These are phyloP conservation scores for Andinoacara biseriatus DNA, from an alignment of 2,113 vertebrate species.

Conservation along the genomic window DNA sequence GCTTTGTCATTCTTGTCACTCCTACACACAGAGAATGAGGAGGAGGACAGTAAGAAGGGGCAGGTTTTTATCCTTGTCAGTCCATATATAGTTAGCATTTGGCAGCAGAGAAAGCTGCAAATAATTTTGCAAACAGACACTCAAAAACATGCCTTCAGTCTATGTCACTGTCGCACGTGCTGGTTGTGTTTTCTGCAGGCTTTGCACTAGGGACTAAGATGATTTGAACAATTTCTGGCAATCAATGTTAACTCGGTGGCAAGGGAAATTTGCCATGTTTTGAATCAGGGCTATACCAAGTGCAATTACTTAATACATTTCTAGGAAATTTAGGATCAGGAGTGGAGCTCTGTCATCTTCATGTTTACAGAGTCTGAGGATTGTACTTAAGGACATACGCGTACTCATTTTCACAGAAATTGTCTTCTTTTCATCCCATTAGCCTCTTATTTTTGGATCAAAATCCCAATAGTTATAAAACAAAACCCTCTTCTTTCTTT, in stretches of 20 bases:
- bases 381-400: background rate
- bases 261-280: background rate
- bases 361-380: background rate
- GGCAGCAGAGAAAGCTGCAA: background rate
- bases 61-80: background rate
- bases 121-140: background rate
- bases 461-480: background rate
- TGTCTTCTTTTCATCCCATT: background rate
- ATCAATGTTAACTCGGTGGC: background rate
- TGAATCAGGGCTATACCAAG: background rate
- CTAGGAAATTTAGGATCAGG: background rate
- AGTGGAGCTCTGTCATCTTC: background rate
- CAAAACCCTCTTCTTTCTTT: background rate
- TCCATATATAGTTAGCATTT: background rate
- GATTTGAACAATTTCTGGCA: background rate
- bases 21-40: background rate
- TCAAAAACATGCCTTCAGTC: background rate
- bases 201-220: background rate
- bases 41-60: background rate
- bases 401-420: background rate
- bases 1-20: slow-evolving; percentile 3
- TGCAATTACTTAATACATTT: background rate
- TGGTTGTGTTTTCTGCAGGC: background rate
- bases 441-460: background rate
- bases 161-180: background rate